Evolutionary conservation across 2,888 invertebrate species (phyloP), one percentile per base, ranked within the genome.

Genomic region (Pheosia gnoma): DNA sequence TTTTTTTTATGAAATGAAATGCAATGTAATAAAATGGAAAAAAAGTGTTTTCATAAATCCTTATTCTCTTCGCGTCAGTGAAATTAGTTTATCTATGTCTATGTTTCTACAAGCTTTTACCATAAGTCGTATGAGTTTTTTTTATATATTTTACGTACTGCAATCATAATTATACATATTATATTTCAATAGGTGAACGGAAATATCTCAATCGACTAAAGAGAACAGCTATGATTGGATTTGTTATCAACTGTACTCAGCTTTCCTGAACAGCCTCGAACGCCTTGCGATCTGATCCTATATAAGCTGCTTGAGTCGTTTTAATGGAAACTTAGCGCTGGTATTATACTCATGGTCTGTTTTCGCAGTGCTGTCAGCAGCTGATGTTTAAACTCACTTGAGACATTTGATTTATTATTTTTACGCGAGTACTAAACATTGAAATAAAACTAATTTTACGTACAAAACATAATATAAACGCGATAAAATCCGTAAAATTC

Each of bases 271-370:
- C 61, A 36, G 41, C 41, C 62, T 60, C 39, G 49, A 66, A 67
- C 63, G 62, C 67, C 72, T 70, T 67, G 65, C 63, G 61, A 68
- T 67, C 66, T 62, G 61, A 66, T 47, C 59, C 45, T 62, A 25
- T 25, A 25, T 25, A 67, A 72, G 65, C 72, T 63, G 38, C 57
- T 62, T 57, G 62, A 70, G 64, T 65, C 54, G 60, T 62, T 60
- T 65, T 65, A 72, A 70, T 72, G 72, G 65, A 64, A 71, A 72
- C 61, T 64, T 64, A 70, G 65, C 72, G 60, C 61, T 57, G 25
- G 13, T 59, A 67, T 71, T 69, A 59, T 63, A 39, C 49, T 58
- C 9, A 13, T 58, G 62, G 63, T 69, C 61, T 62, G 59, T 59
- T 62, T 56, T 37, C 61, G 57, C 11, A 59, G 53, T 56, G 53